Base-by-base conservation (phyloP, 2,888 invertebrate genomes). In the Cosmia trapezina region DNA sequence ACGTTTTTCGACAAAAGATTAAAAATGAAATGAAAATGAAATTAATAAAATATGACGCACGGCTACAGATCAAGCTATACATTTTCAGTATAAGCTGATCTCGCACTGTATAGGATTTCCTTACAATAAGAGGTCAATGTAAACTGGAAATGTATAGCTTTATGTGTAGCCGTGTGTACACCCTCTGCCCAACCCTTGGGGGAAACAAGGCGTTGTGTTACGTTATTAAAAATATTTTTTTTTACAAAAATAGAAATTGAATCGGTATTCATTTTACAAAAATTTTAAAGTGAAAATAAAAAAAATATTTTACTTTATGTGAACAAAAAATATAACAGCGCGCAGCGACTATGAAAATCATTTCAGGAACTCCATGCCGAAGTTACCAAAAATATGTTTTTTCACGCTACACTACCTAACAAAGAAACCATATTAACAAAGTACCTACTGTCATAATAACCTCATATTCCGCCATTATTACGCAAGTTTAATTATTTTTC, bases 401-500 rank as follows among this genome's bases (percentile, higher is more conserved):
- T 70, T 22, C 43, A 53, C 19, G 57, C 37, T 33, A 74, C 12
- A 65, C 12, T 70, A 28, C 37, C 41, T 45, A 63, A 63, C 45
- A 61, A 75, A 63, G 41, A 28, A 66, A 45, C 51, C 33, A 57
- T 64, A 67, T 61, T 43, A 71, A 17, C 7, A 37, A 68, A 69
- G 60, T 59, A 61, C 11, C 2, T 17, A 53, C 43, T 70, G 61
- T 67, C 45, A 33, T 63, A 71, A 71, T 64, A 80, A 71, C 64
- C 73, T 59, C 59, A 74, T 70, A 67, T 76, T 72, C 57, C 37
- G 11, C 67, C 54, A 72, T 73, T 76, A 76, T 74, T 63, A 66
- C 60, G 11, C 22, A 76, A 79, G 59, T 76, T 73, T 77, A 81
- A 86, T 79, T 79, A 82, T 78, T 73, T 85, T 73, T 22, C 54